Evolutionary conservation across 2,888 invertebrate genomes (phyloP).

Genomic region (Habrosyne pyritoides): DNA sequence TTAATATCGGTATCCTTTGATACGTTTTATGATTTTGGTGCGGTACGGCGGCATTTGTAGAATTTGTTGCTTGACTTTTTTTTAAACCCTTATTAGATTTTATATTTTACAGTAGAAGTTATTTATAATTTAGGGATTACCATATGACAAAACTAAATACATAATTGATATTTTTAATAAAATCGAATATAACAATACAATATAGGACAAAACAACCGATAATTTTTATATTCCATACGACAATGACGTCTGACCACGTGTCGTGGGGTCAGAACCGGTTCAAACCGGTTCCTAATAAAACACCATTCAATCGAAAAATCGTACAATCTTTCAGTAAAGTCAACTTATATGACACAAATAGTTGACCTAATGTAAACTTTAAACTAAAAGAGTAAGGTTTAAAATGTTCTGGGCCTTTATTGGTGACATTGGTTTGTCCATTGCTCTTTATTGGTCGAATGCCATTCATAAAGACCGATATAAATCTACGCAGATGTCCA

Average conservation of each 20-base stretch:
- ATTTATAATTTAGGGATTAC: too few relatives aligned
- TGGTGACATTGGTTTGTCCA: conserved; percentile 22
- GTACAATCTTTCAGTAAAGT: conserved; percentile 37
- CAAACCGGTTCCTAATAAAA: conserved; percentile 74
- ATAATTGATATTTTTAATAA: conserved; percentile 35
- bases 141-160: conserved; percentile 26
- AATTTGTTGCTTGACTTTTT: conserved; percentile 5
- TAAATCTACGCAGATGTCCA: conserved; percentile 59
- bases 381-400: background rate
- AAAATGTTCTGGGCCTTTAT: conserved; percentile 11
- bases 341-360: background rate
- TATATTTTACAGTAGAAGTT: too few relatives aligned
- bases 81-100: too few relatives aligned
- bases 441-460: conserved; percentile 11
- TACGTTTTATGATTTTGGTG: conserved; percentile 12
- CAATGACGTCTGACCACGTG: conserved; percentile 78
- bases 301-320: conserved; percentile 74
- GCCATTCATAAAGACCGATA: conserved; percentile 33
- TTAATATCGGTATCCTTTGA: conserved; percentile 33
- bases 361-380: background rate
- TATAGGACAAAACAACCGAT: conserved; percentile 65
- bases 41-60: conserved; percentile 3
- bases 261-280: conserved; percentile 69
- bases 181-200: conserved; percentile 37
- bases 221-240: conserved; percentile 73